Evolutionary conservation across 2,113 vertebrate species (phyloP).

Genomic region (Xiphorhynchus elegans): DNA sequence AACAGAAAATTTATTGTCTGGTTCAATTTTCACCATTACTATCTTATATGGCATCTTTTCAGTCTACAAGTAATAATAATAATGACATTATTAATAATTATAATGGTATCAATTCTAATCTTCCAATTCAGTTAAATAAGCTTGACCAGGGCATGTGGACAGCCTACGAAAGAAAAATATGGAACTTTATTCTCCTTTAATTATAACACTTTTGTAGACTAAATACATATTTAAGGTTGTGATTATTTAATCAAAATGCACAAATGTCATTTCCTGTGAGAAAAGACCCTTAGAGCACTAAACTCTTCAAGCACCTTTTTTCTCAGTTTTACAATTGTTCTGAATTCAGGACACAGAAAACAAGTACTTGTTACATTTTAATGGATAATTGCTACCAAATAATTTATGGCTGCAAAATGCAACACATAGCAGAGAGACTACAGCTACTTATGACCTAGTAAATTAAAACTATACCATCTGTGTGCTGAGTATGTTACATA

Average conservation of each 20-base stretch:
- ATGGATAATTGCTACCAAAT: constrained; percentile 72
- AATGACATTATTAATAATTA: neutral
- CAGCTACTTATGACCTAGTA: constrained; percentile 59
- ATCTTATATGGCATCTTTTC: neutral
- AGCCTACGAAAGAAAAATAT: neutral
- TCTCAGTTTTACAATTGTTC: constrained; percentile 7
- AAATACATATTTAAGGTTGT: neutral
- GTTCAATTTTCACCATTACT: neutral
- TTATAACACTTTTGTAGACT: neutral
- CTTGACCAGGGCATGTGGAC: neutral
- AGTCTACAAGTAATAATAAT: neutral
- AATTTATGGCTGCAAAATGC: constrained; percentile 71
- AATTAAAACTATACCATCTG: constrained; percentile 72
- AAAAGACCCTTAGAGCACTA: neutral
- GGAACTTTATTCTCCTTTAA: neutral
- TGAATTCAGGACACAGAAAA: constrained; percentile 63
- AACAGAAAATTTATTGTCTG: neutral
- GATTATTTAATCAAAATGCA: neutral
- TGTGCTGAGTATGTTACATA: constrained; percentile 26
- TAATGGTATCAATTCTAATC: neutral
- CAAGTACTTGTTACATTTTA: constrained; percentile 64
- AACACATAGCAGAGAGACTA: constrained; percentile 45
- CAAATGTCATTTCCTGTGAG: neutral
- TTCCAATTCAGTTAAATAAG: neutral
- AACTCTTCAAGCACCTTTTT: neutral